Evolutionary conservation across 2,797 vertebrate species (phyloP), one percentile per base, ranked within the genome.

Genomic region (Characodon lateralis): DNA sequence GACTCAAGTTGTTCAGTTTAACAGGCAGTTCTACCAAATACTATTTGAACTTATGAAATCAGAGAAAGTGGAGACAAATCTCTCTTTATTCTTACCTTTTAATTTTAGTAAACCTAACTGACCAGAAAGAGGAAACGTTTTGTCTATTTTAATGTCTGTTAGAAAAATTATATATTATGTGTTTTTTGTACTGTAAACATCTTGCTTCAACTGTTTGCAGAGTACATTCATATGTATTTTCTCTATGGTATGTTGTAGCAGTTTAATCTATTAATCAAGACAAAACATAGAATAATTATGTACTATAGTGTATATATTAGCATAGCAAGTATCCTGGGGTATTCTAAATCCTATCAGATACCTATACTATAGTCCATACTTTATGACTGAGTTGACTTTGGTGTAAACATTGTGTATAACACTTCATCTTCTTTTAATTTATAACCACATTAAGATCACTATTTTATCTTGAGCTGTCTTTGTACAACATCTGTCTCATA

Each of bases 341-440:
- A 35, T 41, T 39, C 2, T 43, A n/a, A 43, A 68, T 43, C 22
- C 22, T 6, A 14, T 24, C 14, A 69, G 8, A 69, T 6, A 26
- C 13, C 41, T 69, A 48, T 35, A 72, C 20, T 35, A 35, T 35
- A 35, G 31, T 35, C 31, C 31, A 35, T 35, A 35, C 31, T 31
- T 48, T 59, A 28, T 50, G 18, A 74, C 43, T 50, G 2, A 24
- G 58, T 24, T 31, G 43, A 74, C 39, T 46, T 22, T 0, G 3
- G 26, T 48, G 10, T 13, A 59, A 63, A 13, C 16, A 16, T 2
- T 56, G 28, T 48, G n/a, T 50, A 58, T 75, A 20, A n/a, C 28
- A 46, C 12, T 24, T 59, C 14, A 7, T 58, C 41, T 6, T 31
- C 6, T 48, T 68, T 46, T 68, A 13, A 83, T 72, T 76, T 83